phyloP scores from a whole-genome alignment of 2,797 vertebrate species.

The Acipenser transmontanus region DNA sequence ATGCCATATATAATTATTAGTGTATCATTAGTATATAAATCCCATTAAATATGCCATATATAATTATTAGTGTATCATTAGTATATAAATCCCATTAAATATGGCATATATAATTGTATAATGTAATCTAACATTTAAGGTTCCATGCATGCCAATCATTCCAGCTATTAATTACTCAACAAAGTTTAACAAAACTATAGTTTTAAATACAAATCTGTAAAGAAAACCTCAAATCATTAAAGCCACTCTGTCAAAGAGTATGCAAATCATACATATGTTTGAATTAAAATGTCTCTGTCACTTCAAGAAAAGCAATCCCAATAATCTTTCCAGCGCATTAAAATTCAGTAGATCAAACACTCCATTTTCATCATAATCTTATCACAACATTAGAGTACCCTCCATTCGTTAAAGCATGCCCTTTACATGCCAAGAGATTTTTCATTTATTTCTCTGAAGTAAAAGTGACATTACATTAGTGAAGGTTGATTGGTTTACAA shows the following conservation, averaged over 20 bases:
- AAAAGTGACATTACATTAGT: constrained; percentile 55
- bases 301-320: constrained; percentile 51
- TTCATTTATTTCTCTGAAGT: constrained; percentile 64
- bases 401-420: constrained; percentile 43
- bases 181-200: background rate
- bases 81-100: too few relatives aligned
- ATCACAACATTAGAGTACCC: constrained; percentile 43
- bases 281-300: constrained; percentile 62
- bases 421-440: constrained; percentile 60
- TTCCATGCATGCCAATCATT: background rate
- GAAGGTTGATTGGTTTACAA: constrained; percentile 58
- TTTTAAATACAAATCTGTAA: constrained; percentile 3
- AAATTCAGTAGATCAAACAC: constrained; percentile 42
- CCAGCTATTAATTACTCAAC: too few relatives aligned
- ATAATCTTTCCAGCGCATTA: constrained; percentile 44
- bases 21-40: too few relatives aligned
- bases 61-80: background rate
- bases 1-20: background rate
- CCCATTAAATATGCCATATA: background rate
- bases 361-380: constrained; percentile 35
- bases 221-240: constrained; percentile 51
- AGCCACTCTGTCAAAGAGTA: constrained; percentile 61
- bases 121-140: constrained; percentile 9
- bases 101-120: background rate
- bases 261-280: constrained; percentile 45